Base-by-base conservation (phyloP, 2,888 invertebrate species). In the Peribatodes rhomboidaria region DNA sequence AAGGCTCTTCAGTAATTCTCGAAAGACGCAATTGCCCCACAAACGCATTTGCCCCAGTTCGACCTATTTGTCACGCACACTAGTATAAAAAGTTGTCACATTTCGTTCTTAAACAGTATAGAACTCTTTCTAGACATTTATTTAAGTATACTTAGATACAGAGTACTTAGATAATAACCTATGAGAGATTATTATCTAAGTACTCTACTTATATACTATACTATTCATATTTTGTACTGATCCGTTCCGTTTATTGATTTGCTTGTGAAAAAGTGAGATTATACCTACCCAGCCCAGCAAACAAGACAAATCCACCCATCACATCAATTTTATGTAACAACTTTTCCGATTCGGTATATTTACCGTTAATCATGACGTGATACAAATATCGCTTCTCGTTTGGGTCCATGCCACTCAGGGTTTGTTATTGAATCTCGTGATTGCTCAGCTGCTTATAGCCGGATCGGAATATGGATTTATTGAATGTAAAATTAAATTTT, bases 281-380 rank as follows among this genome's bases (percentile, higher is more conserved):
- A 31, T 13, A 31, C n/a, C 37, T 13, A 31, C n/a, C 37, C 50
- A 18, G 18, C 18, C 50, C 35, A 49, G 9, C 2, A 39, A 3
- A 16, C 11, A 41, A 54, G 27, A 55, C 22, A 42, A 42, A 52
- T 39, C 14, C 50, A 57, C 52, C 57, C 37, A 62, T 52, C 46
- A 62, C 37, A 62, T 52, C 46, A 62, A 62, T 57, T 53, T 44
- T 6, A 20, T n/a, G 49, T 59, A 55, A 47, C 44, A 49, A 55
- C 44, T 54, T 64, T 54, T 49, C 41, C 9, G 9, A 39, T 57
- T 27, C 16, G 20, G 18, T 47, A 44, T 50, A 57, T 50, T 61
- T 55, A 42, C 33, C 55, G 61, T 61, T 56, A 50, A 61, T 61
- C 47, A 56, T 52, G 31, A 35, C 39, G 47, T 42, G 49, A 54